Evolutionary conservation across 2,888 invertebrate genomes (phyloP), one percentile per base, ranked within the genome.

Genomic region (Callyntrura guangdongensis): DNA sequence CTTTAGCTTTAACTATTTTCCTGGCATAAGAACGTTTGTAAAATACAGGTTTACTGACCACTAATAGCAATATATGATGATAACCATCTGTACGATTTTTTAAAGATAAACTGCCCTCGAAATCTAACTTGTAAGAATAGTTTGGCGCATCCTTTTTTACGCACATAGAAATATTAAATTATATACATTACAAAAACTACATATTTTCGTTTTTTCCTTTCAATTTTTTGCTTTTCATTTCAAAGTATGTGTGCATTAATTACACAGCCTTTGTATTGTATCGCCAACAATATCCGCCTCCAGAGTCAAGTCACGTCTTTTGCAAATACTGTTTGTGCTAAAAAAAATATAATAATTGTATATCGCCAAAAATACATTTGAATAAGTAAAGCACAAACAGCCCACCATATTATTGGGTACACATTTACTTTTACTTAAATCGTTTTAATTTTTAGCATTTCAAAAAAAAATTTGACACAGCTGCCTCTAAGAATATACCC

Each of bases 21-120:
- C n/a, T 22, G 0, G 14, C 47, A 49, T 11, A 12, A 11, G 47
- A 74, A 74, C 49, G 12, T 74, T 74, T 4, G 11, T 74, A 74
- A 74, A 36, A 74, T 17, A 74, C 74, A 49, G 47, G 74, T 74
- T 74, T 74, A 74, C 49, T 74, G 12, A 74, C 74, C 74, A 74
- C 74, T 74, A 74, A 47, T 74, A 49, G 22, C 14, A 45, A 47
- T 47, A 17, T n/a, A 67, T 27, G 36, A 36, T 36, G 36, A 36
- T 36, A 45, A 17, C n/a, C 47, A 1, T 17, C n/a, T 47, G 45
- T 47, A 74, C 22, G 0, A 72, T 47, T 49, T 49, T 49, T 25
- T 22, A 2, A 6, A 36, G 36, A 36, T 12, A 74, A 49, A 74
- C 22, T 74, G 74, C 49, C 74, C 47, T 74, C 74, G 20, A 74